Percentiles rank a stretch among this genome's conserved stretches.
Evolutionary conservation across 2,113 vertebrate species (phyloP).

Genomic region (Arenaria interpres): DNA sequence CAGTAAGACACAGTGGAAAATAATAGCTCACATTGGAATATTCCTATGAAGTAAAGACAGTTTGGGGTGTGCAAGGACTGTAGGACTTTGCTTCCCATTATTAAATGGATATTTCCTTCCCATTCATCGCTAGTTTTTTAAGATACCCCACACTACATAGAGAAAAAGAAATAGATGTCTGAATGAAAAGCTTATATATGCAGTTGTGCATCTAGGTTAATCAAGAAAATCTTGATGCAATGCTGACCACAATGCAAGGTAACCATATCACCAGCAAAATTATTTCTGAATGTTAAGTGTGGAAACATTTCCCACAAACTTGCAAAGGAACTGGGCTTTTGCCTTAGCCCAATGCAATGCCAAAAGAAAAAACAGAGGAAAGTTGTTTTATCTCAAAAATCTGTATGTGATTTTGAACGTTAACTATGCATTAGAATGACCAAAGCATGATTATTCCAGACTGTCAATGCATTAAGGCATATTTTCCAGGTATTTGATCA

Average conservation of each 20-base stretch:
- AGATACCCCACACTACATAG: rapidly evolving
- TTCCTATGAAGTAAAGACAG: background rate
- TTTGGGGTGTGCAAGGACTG: background rate
- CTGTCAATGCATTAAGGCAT: slow-evolving; percentile 43
- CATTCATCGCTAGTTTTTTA: background rate
- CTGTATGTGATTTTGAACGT: slow-evolving; percentile 60
- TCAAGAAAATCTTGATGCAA: background rate
- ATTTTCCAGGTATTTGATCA: slow-evolving; percentile 68
- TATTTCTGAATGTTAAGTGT: background rate
- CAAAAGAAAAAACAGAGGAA: background rate
- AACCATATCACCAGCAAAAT: background rate
- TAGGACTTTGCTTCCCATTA: background rate
- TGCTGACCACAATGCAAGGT: background rate
- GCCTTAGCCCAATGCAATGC: background rate
- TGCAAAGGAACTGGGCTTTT: background rate
- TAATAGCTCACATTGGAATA: background rate
- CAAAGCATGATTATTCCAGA: slow-evolving; percentile 40
- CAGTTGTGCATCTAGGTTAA: background rate
- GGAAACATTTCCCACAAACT: background rate
- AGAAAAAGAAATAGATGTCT: background rate
- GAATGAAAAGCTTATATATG: background rate
- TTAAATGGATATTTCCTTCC: background rate
- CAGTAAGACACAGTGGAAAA: background rate
- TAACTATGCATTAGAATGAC: slow-evolving; percentile 40
- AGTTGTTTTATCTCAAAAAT: slow-evolving; percentile 28